phyloP scores from a whole-genome alignment of 2,113 vertebrate genomes.

The Rallus limicola region DNA sequence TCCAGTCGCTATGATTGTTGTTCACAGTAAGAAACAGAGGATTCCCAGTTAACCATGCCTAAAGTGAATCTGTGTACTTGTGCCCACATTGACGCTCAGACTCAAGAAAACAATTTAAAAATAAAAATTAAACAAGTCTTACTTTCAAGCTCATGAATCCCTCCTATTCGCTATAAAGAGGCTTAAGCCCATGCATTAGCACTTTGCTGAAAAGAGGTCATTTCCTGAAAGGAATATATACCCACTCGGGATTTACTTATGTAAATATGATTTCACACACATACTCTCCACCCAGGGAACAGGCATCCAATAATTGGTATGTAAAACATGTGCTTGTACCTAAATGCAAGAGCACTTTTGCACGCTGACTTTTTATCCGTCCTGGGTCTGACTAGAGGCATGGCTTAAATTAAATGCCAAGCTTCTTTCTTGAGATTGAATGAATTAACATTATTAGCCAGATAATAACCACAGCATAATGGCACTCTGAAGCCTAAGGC shows the following conservation, averaged over 20 bases:
- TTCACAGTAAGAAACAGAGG: not conserved
- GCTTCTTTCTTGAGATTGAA: slow-evolving; percentile 40
- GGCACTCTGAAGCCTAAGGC: slow-evolving; percentile 37
- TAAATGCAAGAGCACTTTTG: not conserved
- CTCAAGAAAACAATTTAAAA: not conserved
- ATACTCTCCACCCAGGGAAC: not conserved
- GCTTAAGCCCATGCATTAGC: slow-evolving; percentile 50
- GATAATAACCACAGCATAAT: slow-evolving; percentile 53
- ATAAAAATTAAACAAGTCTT: not conserved
- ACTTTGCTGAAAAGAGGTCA: slow-evolving; percentile 51
- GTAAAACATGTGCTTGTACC: not conserved
- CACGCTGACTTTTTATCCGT: not conserved
- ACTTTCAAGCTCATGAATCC: slow-evolving; percentile 1
- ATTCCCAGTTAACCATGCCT: not conserved
- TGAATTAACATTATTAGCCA: slow-evolving; percentile 63
- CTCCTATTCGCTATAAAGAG: slow-evolving; percentile 13
- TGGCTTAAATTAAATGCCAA: slow-evolving; percentile 62
- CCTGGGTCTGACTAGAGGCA: slow-evolving; percentile 11
- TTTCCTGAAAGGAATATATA: slow-evolving; percentile 60
- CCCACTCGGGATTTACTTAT: slow-evolving; percentile 31
- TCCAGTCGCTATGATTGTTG: not conserved
- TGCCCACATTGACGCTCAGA: not conserved
- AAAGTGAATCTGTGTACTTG: not conserved
- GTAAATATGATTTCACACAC: slow-evolving; percentile 55
- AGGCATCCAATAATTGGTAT: not conserved